phyloP scores from a whole-genome alignment of 2,113 vertebrate species.

The Malurus elegans region DNA sequence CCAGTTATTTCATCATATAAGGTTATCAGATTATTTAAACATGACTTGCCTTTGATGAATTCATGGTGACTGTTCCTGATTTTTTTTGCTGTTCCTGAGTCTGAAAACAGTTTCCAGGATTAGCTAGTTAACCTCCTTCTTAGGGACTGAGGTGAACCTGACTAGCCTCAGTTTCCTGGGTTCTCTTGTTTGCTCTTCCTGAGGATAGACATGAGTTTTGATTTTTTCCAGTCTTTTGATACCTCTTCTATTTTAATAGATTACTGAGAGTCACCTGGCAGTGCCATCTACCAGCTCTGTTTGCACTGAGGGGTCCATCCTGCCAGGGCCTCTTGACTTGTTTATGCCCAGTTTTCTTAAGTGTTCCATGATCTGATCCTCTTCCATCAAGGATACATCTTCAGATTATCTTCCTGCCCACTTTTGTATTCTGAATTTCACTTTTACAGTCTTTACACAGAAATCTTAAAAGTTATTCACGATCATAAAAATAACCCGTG shows the following conservation, averaged over 20 bases:
- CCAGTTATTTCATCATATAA: not conserved
- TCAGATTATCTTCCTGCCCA: not conserved
- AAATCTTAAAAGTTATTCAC: not conserved
- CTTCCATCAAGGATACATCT: not conserved
- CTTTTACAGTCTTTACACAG: not conserved
- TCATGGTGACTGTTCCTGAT: not conserved
- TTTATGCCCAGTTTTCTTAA: not conserved
- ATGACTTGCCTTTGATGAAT: not conserved
- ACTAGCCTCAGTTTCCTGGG: not conserved
- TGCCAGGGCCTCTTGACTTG: not conserved
- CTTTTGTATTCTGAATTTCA: not conserved
- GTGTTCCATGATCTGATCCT: not conserved
- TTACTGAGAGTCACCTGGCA: not conserved
- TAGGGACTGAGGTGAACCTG: not conserved
- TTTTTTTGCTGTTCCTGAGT: not conserved
- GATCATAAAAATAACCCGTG: not conserved
- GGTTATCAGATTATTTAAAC: not conserved
- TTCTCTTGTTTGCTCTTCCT: not conserved
- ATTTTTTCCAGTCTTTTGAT: not conserved
- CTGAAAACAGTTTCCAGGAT: not conserved
- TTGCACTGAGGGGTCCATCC: not conserved
- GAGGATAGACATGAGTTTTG: not conserved
- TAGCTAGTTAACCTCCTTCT: not conserved
- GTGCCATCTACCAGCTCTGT: not conserved
- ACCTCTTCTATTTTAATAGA: not conserved